These are phyloP conservation scores for Syngnathus typhle DNA, from an alignment of 2,113 vertebrate species.

Conservation along the genomic window DNA sequence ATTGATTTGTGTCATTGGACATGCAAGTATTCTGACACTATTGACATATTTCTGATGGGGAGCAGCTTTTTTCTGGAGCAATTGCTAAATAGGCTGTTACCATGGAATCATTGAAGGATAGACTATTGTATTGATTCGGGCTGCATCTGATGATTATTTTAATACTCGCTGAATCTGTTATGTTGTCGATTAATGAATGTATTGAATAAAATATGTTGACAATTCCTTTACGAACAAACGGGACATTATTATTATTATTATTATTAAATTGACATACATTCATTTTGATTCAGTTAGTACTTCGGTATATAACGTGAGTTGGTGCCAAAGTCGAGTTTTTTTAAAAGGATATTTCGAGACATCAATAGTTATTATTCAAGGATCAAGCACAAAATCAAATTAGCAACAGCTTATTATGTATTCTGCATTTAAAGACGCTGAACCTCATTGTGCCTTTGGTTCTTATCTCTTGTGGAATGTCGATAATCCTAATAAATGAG, in stretches of 20 bases:
- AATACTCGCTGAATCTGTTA: no score
- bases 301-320: neutral
- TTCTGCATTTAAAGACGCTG: constrained; percentile 63
- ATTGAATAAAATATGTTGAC: no score
- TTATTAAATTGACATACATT: no score
- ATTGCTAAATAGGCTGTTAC: constrained; percentile 48
- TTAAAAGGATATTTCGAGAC: constrained; percentile 51
- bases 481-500: constrained; percentile 76
- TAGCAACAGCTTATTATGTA: constrained; percentile 70
- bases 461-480: constrained; percentile 72
- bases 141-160: no score
- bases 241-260: no score
- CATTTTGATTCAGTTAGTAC: no score
- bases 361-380: constrained; percentile 55
- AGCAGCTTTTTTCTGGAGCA: constrained; percentile 64
- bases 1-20: constrained; percentile 80
- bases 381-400: constrained; percentile 72
- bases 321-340: no score
- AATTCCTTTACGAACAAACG: no score
- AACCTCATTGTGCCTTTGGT: constrained; percentile 62
- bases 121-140: no score
- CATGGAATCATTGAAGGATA: no score
- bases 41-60: constrained; percentile 71
- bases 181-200: no score
- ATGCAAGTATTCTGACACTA: constrained; percentile 67